Base-by-base conservation (phyloP, 2,888 invertebrate species). In the Amaurobius ferox region DNA sequence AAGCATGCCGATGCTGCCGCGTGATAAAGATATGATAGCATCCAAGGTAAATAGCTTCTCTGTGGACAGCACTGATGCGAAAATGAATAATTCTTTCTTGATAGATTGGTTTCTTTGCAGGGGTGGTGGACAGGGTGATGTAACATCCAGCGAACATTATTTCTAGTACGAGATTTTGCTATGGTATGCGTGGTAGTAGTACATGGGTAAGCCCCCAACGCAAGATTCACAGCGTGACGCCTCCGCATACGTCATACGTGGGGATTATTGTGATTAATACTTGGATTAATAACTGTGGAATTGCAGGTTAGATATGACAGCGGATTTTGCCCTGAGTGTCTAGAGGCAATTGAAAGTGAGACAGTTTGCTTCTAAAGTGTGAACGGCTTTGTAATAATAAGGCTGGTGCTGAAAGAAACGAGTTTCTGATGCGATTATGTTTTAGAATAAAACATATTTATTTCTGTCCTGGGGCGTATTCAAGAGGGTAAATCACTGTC, bases 1-100 rank as follows among this genome's bases (percentile, higher is more conserved):
- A n/a, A 66, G 19, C 32, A 66, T 30, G 61, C 62, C 32, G 77
- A 70, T 70, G 35, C 70, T 13, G 32, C 68, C 23, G 39, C 61
- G 79, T 72, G 79, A 79, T 79, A 79, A 79, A 79, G 79, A 79
- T 71, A 73, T 79, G 79, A 67, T 72, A 44, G 44, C 55, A 55
- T 48, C 35, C 29, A 79, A 73, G 79, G 67, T 79, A 79, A 79
- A 79, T 72, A 79, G 72, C 66, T 79, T 79, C 66, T 68, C 77
- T 44, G 23, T n/a, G 40, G 7, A 28, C 40, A 74, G 40, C 64
- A 74, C 28, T 11, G 32, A 19, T 32, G 23, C 19, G 5, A 55
- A 44, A 23, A 16, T 26, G 62, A 78, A 78, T 78, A 70, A 70
- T 70, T 78, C 55, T 9, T 26, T 11, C 48, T 78, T 70, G 78